Base-by-base conservation (phyloP, 2,113 vertebrate species). In the Nestor notabilis region DNA sequence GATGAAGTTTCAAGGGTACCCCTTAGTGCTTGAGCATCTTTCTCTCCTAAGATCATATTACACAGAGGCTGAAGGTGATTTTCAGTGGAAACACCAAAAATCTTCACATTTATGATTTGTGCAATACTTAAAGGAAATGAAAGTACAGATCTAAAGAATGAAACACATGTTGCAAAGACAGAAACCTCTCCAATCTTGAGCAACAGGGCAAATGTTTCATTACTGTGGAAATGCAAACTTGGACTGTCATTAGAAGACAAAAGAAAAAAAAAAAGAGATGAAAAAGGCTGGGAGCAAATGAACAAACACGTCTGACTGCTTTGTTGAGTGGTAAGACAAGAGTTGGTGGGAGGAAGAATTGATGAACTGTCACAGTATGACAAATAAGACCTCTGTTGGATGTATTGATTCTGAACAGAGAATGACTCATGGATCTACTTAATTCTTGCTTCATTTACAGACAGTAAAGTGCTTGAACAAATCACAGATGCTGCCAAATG, bases 281-380 rank as follows among this genome's bases (percentile, higher is more conserved):
- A 82, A 93, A 89, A 91, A 93, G 37, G 70, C 70, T 90, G 37
- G 64, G 82, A 96, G 92, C 82, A 95, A 95, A 90, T 24, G 87
- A 95, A 90, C 70, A 82, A 84, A 92, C 77, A 87, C 0, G 0
- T 91, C 87, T 94, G 66, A 78, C 87, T 87, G 75, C 87, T 93
- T 89, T 85, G 31, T 4, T 87, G 87, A 93, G 74, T 49, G 55
- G 47, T n/a, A 96, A 84, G 91, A 93, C 87, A 89, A 71, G 85
- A 83, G 75, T 4, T 88, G 49, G 82, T 94, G 11, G 5, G 84
- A 90, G 77, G 89, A 83, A 94, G 61, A 97, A 97, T 84, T 95
- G 91, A 97, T 91, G 95, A 96, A 96, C 91, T 97, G 95, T 90
- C 95, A 96, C 82, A 77, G 84, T 65, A 90, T 96, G 95, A 97